Evolutionary conservation across 2,888 invertebrate genomes (phyloP).

Genomic region (Theretra japonica): DNA sequence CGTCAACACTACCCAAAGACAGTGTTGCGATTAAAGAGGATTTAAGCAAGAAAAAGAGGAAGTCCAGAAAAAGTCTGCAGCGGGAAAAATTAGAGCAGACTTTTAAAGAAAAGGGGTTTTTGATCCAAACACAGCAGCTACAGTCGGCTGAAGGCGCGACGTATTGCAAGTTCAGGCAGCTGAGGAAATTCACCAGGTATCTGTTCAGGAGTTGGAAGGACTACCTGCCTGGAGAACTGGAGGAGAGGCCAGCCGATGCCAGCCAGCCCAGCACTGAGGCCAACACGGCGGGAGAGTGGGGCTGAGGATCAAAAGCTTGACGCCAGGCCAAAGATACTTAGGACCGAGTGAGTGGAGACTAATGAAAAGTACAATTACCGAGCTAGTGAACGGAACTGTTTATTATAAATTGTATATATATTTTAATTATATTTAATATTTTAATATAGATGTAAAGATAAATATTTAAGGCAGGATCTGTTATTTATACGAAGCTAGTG

Average conservation of each 20-base stretch:
- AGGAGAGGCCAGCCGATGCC: slow-evolving; percentile 52
- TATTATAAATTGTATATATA: background rate
- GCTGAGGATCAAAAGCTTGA: slow-evolving; percentile 49
- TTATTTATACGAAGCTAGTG: slow-evolving; percentile 26
- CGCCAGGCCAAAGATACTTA: slow-evolving; percentile 34
- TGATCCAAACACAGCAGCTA: slow-evolving; percentile 96
- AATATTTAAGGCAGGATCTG: slow-evolving; percentile 14
- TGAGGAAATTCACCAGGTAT: slow-evolving; percentile 95
- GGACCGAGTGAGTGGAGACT: background rate
- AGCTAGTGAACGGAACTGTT: background rate
- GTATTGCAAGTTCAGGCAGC: slow-evolving; percentile 95
- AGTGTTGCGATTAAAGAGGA: slow-evolving; percentile 62
- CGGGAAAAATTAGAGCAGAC: slow-evolving; percentile 95
- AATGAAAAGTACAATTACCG: background rate
- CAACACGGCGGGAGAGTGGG: slow-evolving; percentile 58
- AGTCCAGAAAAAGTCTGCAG: slow-evolving; percentile 92
- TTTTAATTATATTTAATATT: no score
- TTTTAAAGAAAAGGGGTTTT: slow-evolving; percentile 95
- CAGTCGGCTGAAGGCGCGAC: slow-evolving; percentile 97
- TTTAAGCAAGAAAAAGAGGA: slow-evolving; percentile 86
- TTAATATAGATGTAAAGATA: background rate
- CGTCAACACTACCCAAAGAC: slow-evolving; percentile 49
- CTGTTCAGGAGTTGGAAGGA: slow-evolving; percentile 97
- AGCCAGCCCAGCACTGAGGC: slow-evolving; percentile 43
- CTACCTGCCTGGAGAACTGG: slow-evolving; percentile 92